Conservation (phyloP, 2,797 vertebrate species). For the Melanotaenia boesemani region DNA sequence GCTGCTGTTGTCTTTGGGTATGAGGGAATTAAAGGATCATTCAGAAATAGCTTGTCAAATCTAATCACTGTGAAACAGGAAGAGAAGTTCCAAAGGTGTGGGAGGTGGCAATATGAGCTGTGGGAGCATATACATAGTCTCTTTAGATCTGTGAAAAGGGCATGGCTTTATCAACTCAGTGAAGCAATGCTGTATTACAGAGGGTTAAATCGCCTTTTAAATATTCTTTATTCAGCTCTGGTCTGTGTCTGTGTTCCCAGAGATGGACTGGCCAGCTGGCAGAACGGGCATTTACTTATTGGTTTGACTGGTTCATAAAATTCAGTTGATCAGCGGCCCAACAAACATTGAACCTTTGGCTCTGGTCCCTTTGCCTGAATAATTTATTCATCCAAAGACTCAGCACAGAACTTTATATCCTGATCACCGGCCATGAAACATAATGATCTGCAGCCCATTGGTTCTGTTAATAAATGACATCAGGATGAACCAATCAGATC, state of each 20-base stretch:
- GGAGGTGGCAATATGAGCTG: constrained; percentile 61
- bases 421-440: too few species aligned
- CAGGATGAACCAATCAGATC: too few species aligned
- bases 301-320: too few species aligned
- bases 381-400: too few species aligned
- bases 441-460: too few species aligned
- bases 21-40: constrained; percentile 70
- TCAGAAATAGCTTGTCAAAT: constrained; percentile 58
- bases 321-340: too few species aligned
- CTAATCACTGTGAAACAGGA: constrained; percentile 58
- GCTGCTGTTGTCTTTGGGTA: constrained; percentile 61
- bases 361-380: too few species aligned
- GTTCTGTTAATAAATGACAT: too few species aligned
- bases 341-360: too few species aligned
- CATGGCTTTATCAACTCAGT: constrained; percentile 63
- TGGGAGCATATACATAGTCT: constrained; percentile 44
- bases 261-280: too few species aligned
- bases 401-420: too few species aligned
- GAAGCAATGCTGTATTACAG: constrained; percentile 4
- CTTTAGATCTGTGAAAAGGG: constrained; percentile 61
- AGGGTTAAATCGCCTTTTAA: constrained; percentile 34
- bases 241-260: not conserved
- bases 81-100: constrained; percentile 39
- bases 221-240: constrained; percentile 20
- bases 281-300: too few species aligned